Conservation (phyloP, 1,140 invertebrate genomes). For the Conus ventricosus region DNA sequence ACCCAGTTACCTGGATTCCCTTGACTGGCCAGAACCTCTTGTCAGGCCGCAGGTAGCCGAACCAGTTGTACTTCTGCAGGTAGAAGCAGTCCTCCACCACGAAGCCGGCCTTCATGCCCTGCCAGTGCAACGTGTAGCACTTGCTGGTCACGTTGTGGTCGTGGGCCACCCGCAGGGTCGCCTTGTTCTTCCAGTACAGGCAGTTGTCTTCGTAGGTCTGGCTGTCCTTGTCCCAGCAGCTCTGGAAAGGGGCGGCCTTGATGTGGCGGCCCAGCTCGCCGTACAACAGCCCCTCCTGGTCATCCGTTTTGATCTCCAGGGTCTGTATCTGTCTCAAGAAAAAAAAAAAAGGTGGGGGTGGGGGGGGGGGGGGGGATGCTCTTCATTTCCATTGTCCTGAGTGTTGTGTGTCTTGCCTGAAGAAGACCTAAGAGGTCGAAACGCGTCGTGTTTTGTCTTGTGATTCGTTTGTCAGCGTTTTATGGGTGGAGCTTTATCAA, state of each 20-base stretch:
- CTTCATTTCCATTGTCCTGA: too few relatives aligned
- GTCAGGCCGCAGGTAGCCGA: conserved; percentile 39
- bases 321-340: conserved; percentile 36
- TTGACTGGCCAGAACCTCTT: conserved; percentile 45
- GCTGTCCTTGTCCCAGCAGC: conserved; percentile 40
- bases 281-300: conserved; percentile 48
- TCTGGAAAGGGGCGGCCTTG: conserved; percentile 45
- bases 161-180: conserved; percentile 37
- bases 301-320: conserved; percentile 45
- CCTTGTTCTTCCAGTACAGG: conserved; percentile 48
- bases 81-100: conserved; percentile 53
- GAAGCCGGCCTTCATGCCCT: conserved; percentile 36
- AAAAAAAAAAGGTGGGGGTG: too few relatives aligned
- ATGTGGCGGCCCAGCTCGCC: conserved; percentile 48
- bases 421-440: too few relatives aligned
- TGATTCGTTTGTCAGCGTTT: too few relatives aligned
- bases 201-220: conserved; percentile 41
- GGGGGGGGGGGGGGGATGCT: too few relatives aligned
- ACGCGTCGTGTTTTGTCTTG: too few relatives aligned
- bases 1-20: not conserved
- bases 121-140: conserved; percentile 50
- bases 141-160: conserved; percentile 35
- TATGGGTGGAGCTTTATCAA: too few relatives aligned
- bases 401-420: too few relatives aligned
- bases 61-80: conserved; percentile 52